Conservation (phyloP, 2,888 invertebrate genomes). For the Ectemnius cavifrons region DNA sequence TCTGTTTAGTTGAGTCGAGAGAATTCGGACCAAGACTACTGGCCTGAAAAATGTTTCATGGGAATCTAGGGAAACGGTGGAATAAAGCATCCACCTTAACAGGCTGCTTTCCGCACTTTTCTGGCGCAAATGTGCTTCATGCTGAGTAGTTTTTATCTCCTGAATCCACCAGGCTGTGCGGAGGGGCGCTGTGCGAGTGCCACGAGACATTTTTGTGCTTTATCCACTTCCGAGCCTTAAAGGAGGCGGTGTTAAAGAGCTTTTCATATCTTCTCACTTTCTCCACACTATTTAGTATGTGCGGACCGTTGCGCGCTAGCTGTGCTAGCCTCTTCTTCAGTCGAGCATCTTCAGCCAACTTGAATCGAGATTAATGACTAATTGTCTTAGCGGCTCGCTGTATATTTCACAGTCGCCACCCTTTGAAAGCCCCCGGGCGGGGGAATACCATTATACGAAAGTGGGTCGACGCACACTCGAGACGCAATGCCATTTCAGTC, state of each 20-base stretch:
- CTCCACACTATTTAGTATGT: not conserved
- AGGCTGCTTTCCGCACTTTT: slow-evolving; percentile 2
- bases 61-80: not conserved
- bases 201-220: not conserved
- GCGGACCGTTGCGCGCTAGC: no score
- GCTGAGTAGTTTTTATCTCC: not conserved
- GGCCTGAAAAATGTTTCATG: not conserved
- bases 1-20: not conserved
- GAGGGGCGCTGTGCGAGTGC: no score
- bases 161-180: not conserved
- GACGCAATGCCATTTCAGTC: no score
- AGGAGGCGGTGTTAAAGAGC: not conserved
- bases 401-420: no score
- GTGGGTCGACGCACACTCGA: no score
- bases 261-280: not conserved
- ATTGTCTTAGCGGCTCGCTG: no score
- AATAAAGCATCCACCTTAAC: not conserved
- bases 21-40: not conserved
- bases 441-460: no score
- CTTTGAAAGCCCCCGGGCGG: no score
- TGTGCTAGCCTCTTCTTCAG: no score
- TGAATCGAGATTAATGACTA: no score
- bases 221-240: not conserved
- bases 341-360: no score
- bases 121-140: not conserved